Evolutionary conservation across 2,888 invertebrate species (phyloP), one percentile per base, ranked within the genome.

Genomic region (Drosophila fulvimacula): DNA sequence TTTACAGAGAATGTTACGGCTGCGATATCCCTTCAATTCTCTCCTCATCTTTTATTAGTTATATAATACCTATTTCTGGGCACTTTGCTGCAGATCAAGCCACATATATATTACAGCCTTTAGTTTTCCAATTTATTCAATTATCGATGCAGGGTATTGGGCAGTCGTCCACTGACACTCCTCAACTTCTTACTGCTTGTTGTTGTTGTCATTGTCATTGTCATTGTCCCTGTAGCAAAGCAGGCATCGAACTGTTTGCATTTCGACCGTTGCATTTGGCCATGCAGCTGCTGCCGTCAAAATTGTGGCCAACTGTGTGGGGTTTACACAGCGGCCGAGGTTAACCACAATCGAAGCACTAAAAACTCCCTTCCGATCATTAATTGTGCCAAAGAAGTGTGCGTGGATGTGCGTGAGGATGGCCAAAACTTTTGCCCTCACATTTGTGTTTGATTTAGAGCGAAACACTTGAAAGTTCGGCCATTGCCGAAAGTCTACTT

Each of bases 161-260:
- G 1, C 1, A 11, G n/a, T 41, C 32, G 9, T 5, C 13, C 0
- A 32, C 0, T 11, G 7, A 13, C 10, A 5, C 3, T 0, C 3
- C 0, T 9, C 19, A 15, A 19, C 19, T 9, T 9, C 55, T 41
- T 30, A 30, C 30, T 41, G 39, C 36, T 39, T 57, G 44, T 46
- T 55, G 57, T 53, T 58, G 42, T 60, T 30, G 42, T 15, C 21
- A 46, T 30, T 30, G n/a, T n/a, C n/a, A n/a, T 44, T 76, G 79
- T 61, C 52, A 58, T 58, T 58, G 81, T 76, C 70, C 82, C 59
- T 84, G 81, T 68, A 60, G 69, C 59, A 69, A 75, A 60, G 63
- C 76, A 71, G 68, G 69, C 86, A 88, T 83, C 73, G 88, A 84
- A 84, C 84, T 85, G 82, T 85, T 85, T 85, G 85, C 89, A 73